Base-by-base conservation (phyloP, 2,888 invertebrate genomes). In the Athalia cordata region DNA sequence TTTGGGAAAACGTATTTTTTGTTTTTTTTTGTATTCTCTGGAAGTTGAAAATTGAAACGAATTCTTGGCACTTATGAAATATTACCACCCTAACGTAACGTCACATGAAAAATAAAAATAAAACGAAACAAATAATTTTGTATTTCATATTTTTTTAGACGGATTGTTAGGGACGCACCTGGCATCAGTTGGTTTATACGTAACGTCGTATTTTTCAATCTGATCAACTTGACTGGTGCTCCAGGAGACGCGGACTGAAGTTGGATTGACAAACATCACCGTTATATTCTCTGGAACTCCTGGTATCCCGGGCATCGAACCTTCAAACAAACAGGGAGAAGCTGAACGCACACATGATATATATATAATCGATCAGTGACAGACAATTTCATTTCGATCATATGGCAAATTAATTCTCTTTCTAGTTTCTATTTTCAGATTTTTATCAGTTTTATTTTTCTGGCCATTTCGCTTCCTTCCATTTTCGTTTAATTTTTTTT, bases 131-230 rank as follows among this genome's bases (percentile, higher is more conserved):
- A 29, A 29, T 29, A 29, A 29, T n/a, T n/a, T n/a, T n/a, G n/a
- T n/a, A 29, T 29, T 29, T 29, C 29, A 29, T 29, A 29, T 29
- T 29, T 29, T 29, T 29, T 29, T 29, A 2, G 29, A 29, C 67
- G 78, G 82, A 80, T 49, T 66, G n/a, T 13, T 49, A 66, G 66
- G 15, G 83, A 89, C 93, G 94, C 95, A 97, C 97, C 96, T 97
- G 91, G 96, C 96, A 91, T 96, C 96, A 72, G 96, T 95, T 68
- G 97, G 97, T 89, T 96, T 97, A 91, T 97, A 97, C 29, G 95
- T 96, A 90, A 97, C 96, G 91, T 97, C 96, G 92, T 96, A 97
- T 90, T 96, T 97, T 88, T 97, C 96, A 81, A 96, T 95, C 85
- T 95, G 93, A 86, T 95, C 95, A 82, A 95, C 93, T 79, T 89